Conservation (phyloP, 2,888 invertebrate species). For the Ochropleura plecta region DNA sequence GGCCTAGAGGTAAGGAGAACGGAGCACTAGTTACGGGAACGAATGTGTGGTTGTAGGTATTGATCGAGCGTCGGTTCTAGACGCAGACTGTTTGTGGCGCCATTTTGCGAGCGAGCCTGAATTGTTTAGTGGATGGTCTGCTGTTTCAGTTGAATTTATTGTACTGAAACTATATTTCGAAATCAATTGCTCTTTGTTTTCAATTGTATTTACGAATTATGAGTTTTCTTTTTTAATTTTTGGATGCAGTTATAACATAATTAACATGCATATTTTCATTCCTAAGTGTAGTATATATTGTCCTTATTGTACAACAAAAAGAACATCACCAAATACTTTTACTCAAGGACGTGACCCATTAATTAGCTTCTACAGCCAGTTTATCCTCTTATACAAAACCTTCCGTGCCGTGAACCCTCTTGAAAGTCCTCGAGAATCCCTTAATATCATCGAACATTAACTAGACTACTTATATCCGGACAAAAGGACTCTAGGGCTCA, state of each 20-base stretch:
- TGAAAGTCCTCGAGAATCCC: constrained; percentile 18
- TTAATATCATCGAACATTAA: constrained; percentile 22
- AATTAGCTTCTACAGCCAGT: background rate
- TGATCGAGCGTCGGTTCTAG: constrained; percentile 38
- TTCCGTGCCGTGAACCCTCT: background rate
- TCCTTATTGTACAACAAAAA: background rate
- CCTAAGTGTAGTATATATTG: background rate
- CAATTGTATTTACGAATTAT: too few species aligned
- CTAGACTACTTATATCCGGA: constrained; percentile 9
- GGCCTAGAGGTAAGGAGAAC: background rate
- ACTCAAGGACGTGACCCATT: background rate
- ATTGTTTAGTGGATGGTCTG: constrained; percentile 18
- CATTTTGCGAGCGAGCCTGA: constrained; percentile 9
- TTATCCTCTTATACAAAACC: constrained; percentile 13
- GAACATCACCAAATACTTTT: background rate
- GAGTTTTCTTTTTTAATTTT: too few species aligned
- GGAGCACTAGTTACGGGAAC: constrained; percentile 5
- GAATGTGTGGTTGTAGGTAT: constrained; percentile 27
- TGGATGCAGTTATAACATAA: too few species aligned
- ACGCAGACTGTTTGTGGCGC: constrained; percentile 10
- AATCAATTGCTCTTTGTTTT: too few species aligned
- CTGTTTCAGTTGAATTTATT: background rate
- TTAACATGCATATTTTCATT: too few species aligned
- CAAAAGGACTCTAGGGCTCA: constrained; percentile 7
- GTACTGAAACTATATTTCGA: background rate